Conservation (phyloP, 2,888 invertebrate species). For the Iphiclides podalirius region DNA sequence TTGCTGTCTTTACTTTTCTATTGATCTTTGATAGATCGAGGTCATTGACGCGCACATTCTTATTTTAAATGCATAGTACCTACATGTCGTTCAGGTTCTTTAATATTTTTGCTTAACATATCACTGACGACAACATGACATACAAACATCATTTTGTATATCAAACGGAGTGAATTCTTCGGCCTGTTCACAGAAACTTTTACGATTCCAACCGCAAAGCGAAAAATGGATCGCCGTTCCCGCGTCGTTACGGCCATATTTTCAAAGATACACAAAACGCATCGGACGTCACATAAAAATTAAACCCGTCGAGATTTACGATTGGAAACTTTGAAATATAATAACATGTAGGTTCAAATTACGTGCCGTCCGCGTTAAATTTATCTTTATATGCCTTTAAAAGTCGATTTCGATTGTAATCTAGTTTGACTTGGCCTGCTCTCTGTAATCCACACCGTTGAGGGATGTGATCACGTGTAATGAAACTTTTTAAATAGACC, state of each 20-base stretch:
- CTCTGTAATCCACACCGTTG: conserved; percentile 26
- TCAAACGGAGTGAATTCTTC: too few relatives aligned
- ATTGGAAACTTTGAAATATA: conserved; percentile 70
- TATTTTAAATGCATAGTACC: too few relatives aligned
- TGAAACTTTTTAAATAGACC: conserved; percentile 18
- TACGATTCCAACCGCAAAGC: conserved; percentile 17
- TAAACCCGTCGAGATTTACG: conserved; percentile 68
- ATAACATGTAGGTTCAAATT: conserved; percentile 67
- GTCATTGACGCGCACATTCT: too few relatives aligned
- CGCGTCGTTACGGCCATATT: conserved; percentile 22
- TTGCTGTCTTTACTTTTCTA: too few relatives aligned
- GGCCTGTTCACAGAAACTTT: conserved; percentile 13
- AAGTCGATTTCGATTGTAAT: conserved; percentile 27
- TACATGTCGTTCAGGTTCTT: too few relatives aligned
- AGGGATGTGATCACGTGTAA: conserved; percentile 7
- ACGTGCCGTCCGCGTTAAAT: conserved; percentile 61
- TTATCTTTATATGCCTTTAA: conserved; percentile 50
- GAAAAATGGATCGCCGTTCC: conserved; percentile 9
- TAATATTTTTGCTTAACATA: too few relatives aligned
- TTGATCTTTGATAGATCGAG: too few relatives aligned
- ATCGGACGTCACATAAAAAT: conserved; percentile 65
- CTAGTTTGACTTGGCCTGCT: conserved; percentile 19
- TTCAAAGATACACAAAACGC: conserved; percentile 42
- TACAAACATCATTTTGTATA: too few relatives aligned
- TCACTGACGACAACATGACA: too few relatives aligned